Base-by-base conservation (phyloP, 1,140 invertebrate species). In the Dolichoris vasculosae region DNA sequence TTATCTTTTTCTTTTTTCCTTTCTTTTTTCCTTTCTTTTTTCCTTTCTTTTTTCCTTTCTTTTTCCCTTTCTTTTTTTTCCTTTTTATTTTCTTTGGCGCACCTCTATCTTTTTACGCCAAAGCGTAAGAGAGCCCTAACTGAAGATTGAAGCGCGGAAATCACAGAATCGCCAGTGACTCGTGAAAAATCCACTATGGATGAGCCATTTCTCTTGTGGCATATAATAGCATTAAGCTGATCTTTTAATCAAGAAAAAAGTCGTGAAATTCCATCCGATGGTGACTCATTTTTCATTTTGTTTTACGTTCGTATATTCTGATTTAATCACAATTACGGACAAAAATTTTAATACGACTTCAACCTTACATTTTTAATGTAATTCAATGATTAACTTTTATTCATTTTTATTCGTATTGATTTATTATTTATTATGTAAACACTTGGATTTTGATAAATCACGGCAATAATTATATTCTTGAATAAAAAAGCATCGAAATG, bases 171-270 rank as follows among this genome's bases (percentile, higher is more conserved):
- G 82, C 46, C 76, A 77, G 43, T 35, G 46, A 84, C 63, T 78
- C 63, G 63, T 79, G 83, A 78, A 84, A 84, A 79, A 78, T 79
- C 76, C 76, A 78, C 76, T 84, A 30, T 35, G 64, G 63, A 83
- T 77, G 73, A 83, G 59, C 73, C 43, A 83, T 83, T 84, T 64
- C 64, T 69, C 64, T 43, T 79, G 11, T 43, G 17, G 59, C 77
- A 55, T 67, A 83, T 78, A 85, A 85, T 80, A 46, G 64, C 67
- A 73, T 85, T 80, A 85, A 84, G 83, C 38, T 84, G 83, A 84
- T 84, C 83, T 79, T 78, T 84, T 84, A 84, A 84, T 84, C 83
- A 79, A 85, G 83, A 40, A 59, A 80, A 59, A 46, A 80, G 43
- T 79, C 75, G 23, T 38, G 17, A 78, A 84, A 71, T 73, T 73